Percentiles rank a stretch among this genome's conserved stretches.
These are phyloP conservation scores for Neotoxoptera formosana DNA, from an alignment of 1,140 invertebrate genomes.

Conservation along the genomic window DNA sequence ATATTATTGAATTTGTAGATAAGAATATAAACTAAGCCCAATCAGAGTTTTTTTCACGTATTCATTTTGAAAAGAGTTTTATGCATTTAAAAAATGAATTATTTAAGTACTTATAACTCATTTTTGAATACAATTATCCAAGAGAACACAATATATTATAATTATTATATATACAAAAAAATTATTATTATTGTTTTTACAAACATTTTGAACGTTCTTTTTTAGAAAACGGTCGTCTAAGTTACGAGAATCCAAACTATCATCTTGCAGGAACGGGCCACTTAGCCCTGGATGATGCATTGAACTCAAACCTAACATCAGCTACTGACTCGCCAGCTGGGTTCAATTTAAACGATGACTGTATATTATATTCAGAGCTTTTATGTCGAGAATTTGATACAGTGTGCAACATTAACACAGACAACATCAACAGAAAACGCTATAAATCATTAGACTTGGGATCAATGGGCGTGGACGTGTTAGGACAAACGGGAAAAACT, in stretches of 20 bases:
- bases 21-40: background rate
- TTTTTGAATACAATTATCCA: background rate
- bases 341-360: slow-evolving; percentile 39
- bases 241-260: slow-evolving; percentile 88
- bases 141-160: background rate
- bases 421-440: slow-evolving; percentile 54
- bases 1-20: background rate
- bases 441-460: slow-evolving; percentile 72
- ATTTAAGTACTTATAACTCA: background rate
- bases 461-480: slow-evolving; percentile 76
- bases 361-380: slow-evolving; percentile 51
- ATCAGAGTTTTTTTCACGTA: background rate
- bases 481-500: slow-evolving; percentile 33
- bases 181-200: background rate
- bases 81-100: background rate
- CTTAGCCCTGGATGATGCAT: slow-evolving; percentile 72
- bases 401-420: slow-evolving; percentile 50
- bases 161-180: too few species aligned
- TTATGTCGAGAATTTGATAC: slow-evolving; percentile 44
- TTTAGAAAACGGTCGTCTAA: slow-evolving; percentile 85
- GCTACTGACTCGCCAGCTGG: slow-evolving; percentile 58
- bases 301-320: slow-evolving; percentile 69
- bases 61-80: background rate
- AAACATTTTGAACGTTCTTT: slow-evolving; percentile 59
- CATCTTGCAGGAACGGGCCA: slow-evolving; percentile 75